Conservation (phyloP, 1,140 invertebrate species). For the Aphaenogaster floridana region DNA sequence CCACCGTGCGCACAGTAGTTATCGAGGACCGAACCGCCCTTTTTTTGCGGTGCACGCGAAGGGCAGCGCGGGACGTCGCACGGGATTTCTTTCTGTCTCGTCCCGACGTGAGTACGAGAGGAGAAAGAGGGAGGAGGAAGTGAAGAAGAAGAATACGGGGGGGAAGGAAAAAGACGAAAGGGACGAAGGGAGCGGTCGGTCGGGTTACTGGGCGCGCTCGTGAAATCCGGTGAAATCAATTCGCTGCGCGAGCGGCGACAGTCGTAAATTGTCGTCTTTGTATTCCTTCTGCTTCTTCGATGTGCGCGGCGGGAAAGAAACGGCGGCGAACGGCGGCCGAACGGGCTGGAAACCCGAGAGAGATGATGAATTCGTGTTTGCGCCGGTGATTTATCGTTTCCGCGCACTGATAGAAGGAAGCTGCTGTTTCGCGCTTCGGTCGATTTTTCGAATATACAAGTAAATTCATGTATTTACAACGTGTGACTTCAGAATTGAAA, state of each 20-base stretch:
- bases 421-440: slow-evolving; percentile 27
- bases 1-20: slow-evolving; percentile 73
- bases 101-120: slow-evolving; percentile 53
- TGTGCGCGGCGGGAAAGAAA: slow-evolving; percentile 48
- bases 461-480: not conserved
- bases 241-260: slow-evolving; percentile 64
- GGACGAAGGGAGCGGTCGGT: slow-evolving; percentile 6
- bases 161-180: not conserved
- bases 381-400: slow-evolving; percentile 55
- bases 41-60: slow-evolving; percentile 70
- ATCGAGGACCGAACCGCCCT: slow-evolving; percentile 74
- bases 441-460: not conserved
- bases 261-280: slow-evolving; percentile 71
- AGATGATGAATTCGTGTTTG: slow-evolving; percentile 51
- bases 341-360: slow-evolving; percentile 25
- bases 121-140: not conserved
- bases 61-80: slow-evolving; percentile 65
- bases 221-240: slow-evolving; percentile 76
- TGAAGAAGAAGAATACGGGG: not conserved
- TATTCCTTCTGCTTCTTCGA: slow-evolving; percentile 34
- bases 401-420: slow-evolving; percentile 19
- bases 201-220: slow-evolving; percentile 66
- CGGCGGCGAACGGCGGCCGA: slow-evolving; percentile 3
- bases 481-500: not conserved
- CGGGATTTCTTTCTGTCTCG: slow-evolving; percentile 71